phyloP scores from a whole-genome alignment of 2,888 invertebrate genomes.

The Cataglyphis rosenhaueri region DNA sequence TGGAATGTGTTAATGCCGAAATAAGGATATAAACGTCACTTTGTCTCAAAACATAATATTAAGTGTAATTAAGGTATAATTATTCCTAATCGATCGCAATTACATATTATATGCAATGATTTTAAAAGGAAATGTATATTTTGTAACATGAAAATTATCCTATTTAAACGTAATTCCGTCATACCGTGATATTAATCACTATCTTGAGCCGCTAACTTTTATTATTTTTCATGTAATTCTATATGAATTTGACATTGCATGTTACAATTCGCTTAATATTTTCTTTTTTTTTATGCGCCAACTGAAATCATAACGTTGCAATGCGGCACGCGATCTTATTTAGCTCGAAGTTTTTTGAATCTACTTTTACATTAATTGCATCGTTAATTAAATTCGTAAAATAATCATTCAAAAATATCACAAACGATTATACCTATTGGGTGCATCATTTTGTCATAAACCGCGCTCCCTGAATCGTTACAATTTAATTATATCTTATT shows the following conservation, averaged over 20 bases:
- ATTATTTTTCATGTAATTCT: constrained; percentile 26
- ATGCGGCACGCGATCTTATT: constrained; percentile 9
- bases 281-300: constrained; percentile 1
- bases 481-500: constrained; percentile 19
- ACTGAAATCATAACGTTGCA: constrained; percentile 13
- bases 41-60: neutral
- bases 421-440: neutral
- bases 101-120: constrained; percentile 4
- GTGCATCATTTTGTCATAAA: neutral
- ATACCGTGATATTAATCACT: constrained; percentile 30
- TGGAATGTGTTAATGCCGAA: neutral
- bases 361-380: neutral
- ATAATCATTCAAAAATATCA: neutral
- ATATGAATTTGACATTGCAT: neutral
- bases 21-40: constrained; percentile 2
- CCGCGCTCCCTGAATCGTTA: neutral
- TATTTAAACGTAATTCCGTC: constrained; percentile 11
- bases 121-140: neutral
- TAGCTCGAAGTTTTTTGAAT: neutral
- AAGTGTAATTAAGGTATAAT: constrained; percentile 29
- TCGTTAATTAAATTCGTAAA: neutral
- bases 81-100: constrained; percentile 25
- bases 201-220: neutral
- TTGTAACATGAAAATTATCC: neutral
- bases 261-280: constrained; percentile 6